phyloP scores from a whole-genome alignment of 2,797 vertebrate species.

The Artibeus lituratus region DNA sequence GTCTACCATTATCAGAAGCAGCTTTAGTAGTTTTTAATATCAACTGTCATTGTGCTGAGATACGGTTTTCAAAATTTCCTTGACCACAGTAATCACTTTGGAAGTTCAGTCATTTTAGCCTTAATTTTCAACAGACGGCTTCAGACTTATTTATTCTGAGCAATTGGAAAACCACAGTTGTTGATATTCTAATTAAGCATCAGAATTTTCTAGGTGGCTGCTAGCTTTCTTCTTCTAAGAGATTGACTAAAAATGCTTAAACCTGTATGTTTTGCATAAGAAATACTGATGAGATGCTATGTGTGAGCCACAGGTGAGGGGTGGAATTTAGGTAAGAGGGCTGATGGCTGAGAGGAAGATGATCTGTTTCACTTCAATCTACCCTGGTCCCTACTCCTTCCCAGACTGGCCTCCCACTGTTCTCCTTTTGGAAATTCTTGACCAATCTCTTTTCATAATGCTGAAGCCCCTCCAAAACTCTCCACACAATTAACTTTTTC shows the following conservation, averaged over 20 bases:
- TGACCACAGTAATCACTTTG: background rate
- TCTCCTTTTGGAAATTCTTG: background rate
- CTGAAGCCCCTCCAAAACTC: background rate
- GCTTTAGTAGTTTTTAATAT: background rate
- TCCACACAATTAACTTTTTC: background rate
- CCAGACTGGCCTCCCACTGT: background rate
- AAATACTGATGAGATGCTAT: background rate
- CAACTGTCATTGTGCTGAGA: background rate
- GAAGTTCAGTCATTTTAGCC: background rate
- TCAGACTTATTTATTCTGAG: background rate
- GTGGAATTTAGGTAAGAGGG: background rate
- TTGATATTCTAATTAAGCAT: background rate
- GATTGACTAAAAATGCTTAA: background rate
- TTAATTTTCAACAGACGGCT: background rate
- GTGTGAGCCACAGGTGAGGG: background rate
- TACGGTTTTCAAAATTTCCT: background rate
- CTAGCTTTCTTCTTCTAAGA: background rate
- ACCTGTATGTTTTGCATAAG: background rate
- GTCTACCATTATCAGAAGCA: background rate
- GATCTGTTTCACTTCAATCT: background rate
- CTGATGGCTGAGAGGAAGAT: background rate
- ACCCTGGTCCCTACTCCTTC: rapidly evolving
- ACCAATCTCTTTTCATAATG: background rate
- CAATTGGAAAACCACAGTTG: background rate
- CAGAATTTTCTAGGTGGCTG: background rate